These are phyloP conservation scores for Okamejei kenojei DNA, from an alignment of 2,797 vertebrate genomes.

Conservation along the genomic window DNA sequence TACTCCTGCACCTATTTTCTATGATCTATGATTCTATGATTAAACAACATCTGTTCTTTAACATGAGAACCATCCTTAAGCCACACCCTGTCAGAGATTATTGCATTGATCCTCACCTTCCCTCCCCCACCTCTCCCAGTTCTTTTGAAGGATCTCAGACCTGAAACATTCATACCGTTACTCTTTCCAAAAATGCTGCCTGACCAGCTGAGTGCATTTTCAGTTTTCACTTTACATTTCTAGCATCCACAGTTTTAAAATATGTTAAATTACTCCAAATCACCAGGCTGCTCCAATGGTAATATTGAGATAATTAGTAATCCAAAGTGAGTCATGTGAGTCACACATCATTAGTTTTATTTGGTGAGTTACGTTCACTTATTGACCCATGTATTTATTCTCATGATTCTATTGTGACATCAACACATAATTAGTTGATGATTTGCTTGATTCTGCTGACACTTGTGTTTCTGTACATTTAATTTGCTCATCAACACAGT, in stretches of 20 bases:
- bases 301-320: neutral
- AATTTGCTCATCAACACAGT: neutral
- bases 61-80: neutral
- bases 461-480: neutral
- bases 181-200: too few relatives aligned
- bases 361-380: neutral
- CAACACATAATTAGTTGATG: neutral
- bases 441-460: neutral
- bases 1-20: too few relatives aligned
- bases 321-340: neutral
- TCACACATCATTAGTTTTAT: neutral
- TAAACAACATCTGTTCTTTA: neutral
- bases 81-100: neutral
- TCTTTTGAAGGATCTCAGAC: too few relatives aligned
- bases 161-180: too few relatives aligned
- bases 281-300: neutral
- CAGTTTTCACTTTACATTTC: too few relatives aligned
- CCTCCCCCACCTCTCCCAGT: too few relatives aligned
- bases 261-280: too few relatives aligned
- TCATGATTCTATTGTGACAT: neutral
- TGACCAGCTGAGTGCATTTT: too few relatives aligned
- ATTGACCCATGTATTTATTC: neutral
- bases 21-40: too few relatives aligned
- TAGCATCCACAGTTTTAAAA: too few relatives aligned
- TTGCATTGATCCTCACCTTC: too few relatives aligned